Evolutionary conservation across 2,888 invertebrate genomes (phyloP), one percentile per base, ranked within the genome.

Genomic region (Axea sp.): DNA sequence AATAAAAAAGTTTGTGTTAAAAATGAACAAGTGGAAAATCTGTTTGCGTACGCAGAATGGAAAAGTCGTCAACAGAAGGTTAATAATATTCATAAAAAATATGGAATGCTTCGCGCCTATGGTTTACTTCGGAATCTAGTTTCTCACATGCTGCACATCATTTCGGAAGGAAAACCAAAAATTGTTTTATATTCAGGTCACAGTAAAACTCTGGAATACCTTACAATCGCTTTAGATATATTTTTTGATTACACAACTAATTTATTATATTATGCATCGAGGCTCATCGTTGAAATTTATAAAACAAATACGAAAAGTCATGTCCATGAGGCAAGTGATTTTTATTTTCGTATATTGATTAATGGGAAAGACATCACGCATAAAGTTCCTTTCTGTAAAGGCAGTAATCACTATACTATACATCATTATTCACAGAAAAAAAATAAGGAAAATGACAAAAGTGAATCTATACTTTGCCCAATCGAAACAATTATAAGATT

Each of bases 151-250:
- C 89, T 95, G 5, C 90, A 93, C 78, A 94, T 95, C 90, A 93
- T 95, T 77, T 93, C 93, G 0, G 93, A 94, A 41, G 91, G 91
- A 65, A 91, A 91, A 65, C 93, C 93, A 0, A 93, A 93, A 80
- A 90, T 96, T 60, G 92, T 95, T 0, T 82, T 96, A 0, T 96
- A 95, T 84, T 97, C 97, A 0, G 97, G 97, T 0, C 98, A 98
- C 81, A 98, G 98, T 86, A 94, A 95, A 82, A 97, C 97, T 0
- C 83, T 98, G 26, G 94, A 96, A 81, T 95, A 96, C 75, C 88
- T 98, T 26, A 91, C 95, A 0, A 90, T 94, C 1, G 95, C 96
- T 0, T 85, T 98, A 41, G 96, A 97, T 0, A 87, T 96, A 1
- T 90, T 92, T 75, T 85, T 88, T 31, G 89, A 90, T 67, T 73